Base-by-base conservation (phyloP, 92 coral and sea anemone species). In the Zoanthus solanderi region DNA sequence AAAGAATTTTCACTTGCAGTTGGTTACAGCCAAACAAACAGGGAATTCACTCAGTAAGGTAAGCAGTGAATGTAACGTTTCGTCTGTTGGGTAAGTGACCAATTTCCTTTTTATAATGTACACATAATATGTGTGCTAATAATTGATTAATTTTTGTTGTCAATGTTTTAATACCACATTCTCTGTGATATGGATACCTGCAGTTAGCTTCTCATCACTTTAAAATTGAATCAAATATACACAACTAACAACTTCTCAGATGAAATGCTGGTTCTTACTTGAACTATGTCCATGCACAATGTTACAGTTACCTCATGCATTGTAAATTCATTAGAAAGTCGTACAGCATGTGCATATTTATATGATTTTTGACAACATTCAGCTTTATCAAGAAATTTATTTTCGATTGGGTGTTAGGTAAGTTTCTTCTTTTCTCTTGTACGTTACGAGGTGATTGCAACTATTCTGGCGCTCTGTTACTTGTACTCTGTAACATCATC, bases 371-470 rank as follows among this genome's bases (percentile, higher is more conserved):
- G 78, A 68, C 87, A 68, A 74, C 63, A 28, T 56, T 81, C 72
- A 57, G 86, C 86, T 83, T 78, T 78, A 65, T 78, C 68, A 78
- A 78, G 68, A 47, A 56, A 47, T 78, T 78, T 54, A 23, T 78
- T 78, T 46, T 45, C 8, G 48, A 29, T 78, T 78, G 28, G 50
- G 84, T n/a, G 42, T 78, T 78, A 54, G 44, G 84, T 78, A 78
- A 78, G 54, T 56, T 78, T 78, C 71, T 61, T 16, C 68, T 16
- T 86, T 76, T 60, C 65, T 79, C 61, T 79, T 48, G 37, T 79
- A 88, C 88, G 72, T 76, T 90, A 71, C 78, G 92, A 78, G 87
- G 86, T 23, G 89, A 90, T 61, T 91, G 93, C 82, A 87, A 89
- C 74, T 91, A 91, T 88, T 50, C 84, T 88, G 88, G 91, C 44